A percentile compares a stretch with the other conserved stretches of the same genome.
Conservation (phyloP, 1,140 invertebrate genomes). For the Meloidogyne floridensis region DNA sequence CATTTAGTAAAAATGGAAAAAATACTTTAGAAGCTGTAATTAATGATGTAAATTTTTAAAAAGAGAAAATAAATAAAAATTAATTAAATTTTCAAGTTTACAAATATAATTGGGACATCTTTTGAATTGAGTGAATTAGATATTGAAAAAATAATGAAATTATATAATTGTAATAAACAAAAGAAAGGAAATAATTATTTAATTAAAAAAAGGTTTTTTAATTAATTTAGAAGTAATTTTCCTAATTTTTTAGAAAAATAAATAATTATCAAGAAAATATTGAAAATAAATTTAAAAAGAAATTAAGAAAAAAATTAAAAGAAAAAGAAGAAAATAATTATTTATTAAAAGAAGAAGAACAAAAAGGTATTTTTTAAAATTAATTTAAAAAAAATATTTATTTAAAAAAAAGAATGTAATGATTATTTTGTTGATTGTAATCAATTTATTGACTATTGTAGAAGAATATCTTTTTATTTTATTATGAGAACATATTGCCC, state of each 20-base stretch:
- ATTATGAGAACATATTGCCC: constrained; percentile 65
- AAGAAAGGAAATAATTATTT: background rate
- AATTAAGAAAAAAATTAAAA: background rate
- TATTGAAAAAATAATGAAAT: constrained; percentile 49
- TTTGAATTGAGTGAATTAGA: constrained; percentile 60
- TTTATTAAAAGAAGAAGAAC: constrained; percentile 6
- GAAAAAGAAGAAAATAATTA: background rate
- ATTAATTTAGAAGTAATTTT: too few species aligned
- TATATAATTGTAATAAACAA: constrained; percentile 11
- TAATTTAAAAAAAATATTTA: background rate
- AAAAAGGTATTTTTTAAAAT: background rate
- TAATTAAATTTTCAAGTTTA: constrained; percentile 42
- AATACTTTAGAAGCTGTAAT: constrained; percentile 62
- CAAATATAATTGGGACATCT: constrained; percentile 55
- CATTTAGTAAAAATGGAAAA: constrained; percentile 60
- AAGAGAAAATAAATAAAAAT: background rate
- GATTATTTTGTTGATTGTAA: constrained; percentile 65
- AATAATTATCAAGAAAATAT: background rate
- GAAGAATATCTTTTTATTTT: constrained; percentile 64
- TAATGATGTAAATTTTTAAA: constrained; percentile 32
- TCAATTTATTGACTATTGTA: constrained; percentile 60
- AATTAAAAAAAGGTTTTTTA: too few species aligned
- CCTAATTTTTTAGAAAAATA: too few species aligned
- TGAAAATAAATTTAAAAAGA: background rate
- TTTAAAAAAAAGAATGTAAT: constrained; percentile 43